phyloP scores from a whole-genome alignment of 1,140 invertebrate species.

The Tetramorium simillimum region DNA sequence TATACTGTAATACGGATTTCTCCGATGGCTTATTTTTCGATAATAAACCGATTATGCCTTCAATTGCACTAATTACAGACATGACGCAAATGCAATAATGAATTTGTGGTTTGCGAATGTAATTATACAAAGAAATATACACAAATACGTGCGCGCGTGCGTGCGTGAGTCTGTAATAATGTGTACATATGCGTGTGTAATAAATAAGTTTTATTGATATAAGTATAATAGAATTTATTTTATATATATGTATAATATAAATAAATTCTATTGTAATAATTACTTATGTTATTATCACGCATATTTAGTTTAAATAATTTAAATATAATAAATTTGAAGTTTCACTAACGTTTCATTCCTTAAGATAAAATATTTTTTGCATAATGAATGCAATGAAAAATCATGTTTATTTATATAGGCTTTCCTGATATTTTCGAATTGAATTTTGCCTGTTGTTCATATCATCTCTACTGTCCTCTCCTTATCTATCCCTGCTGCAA shows the following conservation, averaged over 20 bases:
- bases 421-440: too few relatives aligned
- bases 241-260: background rate
- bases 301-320: conserved; percentile 16
- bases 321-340: background rate
- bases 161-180: background rate
- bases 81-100: background rate
- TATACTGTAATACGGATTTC: background rate
- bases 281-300: background rate
- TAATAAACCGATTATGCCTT: background rate
- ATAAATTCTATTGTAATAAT: conserved; percentile 3
- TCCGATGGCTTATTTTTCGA: conserved; percentile 5
- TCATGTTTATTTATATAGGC: background rate
- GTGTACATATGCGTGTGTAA: background rate
- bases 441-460: too few relatives aligned
- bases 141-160: background rate
- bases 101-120: conserved; percentile 1
- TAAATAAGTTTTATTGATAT: background rate
- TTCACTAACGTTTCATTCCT: background rate
- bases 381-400: background rate
- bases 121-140: background rate
- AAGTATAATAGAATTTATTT: conserved; percentile 9
- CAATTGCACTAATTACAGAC: background rate
- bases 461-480: too few relatives aligned
- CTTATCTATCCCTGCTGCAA: too few relatives aligned
- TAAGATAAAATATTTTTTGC: background rate